Base-by-base conservation (phyloP, 2,888 invertebrate genomes). In the Miltochrista miniata region DNA sequence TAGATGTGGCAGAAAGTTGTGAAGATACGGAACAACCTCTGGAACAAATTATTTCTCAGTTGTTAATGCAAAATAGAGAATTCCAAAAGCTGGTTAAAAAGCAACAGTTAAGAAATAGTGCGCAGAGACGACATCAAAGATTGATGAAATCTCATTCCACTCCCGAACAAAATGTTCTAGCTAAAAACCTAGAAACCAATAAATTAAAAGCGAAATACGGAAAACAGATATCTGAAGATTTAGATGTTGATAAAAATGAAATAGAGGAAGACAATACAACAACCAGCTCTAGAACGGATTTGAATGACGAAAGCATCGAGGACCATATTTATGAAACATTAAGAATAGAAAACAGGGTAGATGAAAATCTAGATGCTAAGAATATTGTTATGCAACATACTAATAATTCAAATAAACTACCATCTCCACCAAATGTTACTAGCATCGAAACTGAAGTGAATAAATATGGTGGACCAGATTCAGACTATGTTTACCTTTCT, bases 31-130 rank as follows among this genome's bases (percentile, higher is more conserved):
- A 93, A 72, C 94, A 93, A 75, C 95, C 93, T 43, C 89, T 95
- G 66, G 95, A 96, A 82, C 93, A 96, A 83, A 95, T 97, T 42
- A 96, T 97, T 44, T 95, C 96, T 0, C 96, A 96, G 74, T 88
- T 97, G 11, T 85, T 97, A 5, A 94, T 96, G 93, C 95, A 96
- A 76, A 96, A 96, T 72, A 93, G 95, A 65, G 96, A 96, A 59
- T 96, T 97, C 62, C 96, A 96, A 63, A 94, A 95, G 60, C 92
- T 96, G 38, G 87, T 96, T 24, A 96, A 95, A 64, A 95, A 96
- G 68, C 96, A 95, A 68, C 94, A 95, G 57, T 92, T 82, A 51
- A 85, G 92, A 65, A 93, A 91, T 59, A 91, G 84, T 41, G 88
- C 93, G 18, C 93, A 93, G 53, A 85, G 92, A 51, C 79, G 93